Percentiles rank a stretch among this genome's conserved stretches.
Conservation (phyloP, 2,113 vertebrate genomes). For the Ursus arctos region DNA sequence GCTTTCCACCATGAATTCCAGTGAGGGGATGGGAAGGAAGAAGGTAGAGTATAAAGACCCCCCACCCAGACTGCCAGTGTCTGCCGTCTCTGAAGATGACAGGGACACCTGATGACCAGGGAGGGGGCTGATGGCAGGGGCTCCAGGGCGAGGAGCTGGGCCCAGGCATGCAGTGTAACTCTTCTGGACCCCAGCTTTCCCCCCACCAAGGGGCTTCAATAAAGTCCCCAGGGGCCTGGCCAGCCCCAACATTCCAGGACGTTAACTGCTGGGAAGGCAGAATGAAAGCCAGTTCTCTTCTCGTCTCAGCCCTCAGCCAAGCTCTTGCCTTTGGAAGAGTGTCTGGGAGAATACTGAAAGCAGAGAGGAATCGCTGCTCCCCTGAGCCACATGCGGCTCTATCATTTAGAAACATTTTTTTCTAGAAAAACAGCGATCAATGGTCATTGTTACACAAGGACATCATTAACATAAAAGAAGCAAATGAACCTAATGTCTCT, state of each 20-base stretch:
- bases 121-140: not conserved
- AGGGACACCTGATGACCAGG: not conserved
- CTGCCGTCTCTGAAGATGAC: not conserved
- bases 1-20: not conserved
- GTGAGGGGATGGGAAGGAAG: rapidly evolving
- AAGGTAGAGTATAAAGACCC: rapidly evolving
- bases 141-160: not conserved
- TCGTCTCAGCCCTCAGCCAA: no score
- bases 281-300: not conserved
- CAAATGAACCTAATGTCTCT: not conserved
- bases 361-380: rapidly evolving
- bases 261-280: not conserved
- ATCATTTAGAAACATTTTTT: not conserved
- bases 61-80: rapidly evolving
- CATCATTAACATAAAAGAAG: not conserved
- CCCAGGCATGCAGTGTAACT: not conserved
- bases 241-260: not conserved
- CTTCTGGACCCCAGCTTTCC: not conserved
- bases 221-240: not conserved
- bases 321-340: not conserved
- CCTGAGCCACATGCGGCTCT: not conserved
- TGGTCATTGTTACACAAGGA: no score
- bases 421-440: not conserved
- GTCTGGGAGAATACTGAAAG: rapidly evolving
- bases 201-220: not conserved